Percentiles rank a stretch among this genome's conserved stretches.
Conservation (phyloP, 2,888 invertebrate species). For the Mesopsocus fuscifrons region DNA sequence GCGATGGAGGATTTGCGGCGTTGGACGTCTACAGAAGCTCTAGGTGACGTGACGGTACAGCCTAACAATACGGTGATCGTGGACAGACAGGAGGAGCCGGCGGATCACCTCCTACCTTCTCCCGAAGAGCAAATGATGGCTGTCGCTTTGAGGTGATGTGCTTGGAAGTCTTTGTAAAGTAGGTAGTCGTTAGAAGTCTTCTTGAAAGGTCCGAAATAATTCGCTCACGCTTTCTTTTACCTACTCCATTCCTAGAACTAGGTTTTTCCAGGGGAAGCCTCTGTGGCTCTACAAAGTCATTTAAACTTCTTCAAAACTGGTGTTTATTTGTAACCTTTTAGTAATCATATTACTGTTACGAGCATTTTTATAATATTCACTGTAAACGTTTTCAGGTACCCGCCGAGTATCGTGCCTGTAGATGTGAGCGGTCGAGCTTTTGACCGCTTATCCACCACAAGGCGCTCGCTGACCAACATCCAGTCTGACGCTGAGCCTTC, state of each 20-base stretch:
- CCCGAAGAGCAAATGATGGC: slow-evolving; percentile 72
- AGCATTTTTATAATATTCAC: too few species aligned
- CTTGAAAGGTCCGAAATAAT: too few species aligned
- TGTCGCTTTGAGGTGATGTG: slow-evolving; percentile 56
- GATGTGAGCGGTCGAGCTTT: slow-evolving; percentile 78
- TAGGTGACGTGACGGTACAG: slow-evolving; percentile 63
- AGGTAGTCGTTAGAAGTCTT: background rate
- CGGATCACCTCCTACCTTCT: slow-evolving; percentile 67
- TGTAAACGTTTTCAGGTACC: slow-evolving; percentile 54
- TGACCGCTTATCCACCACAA: slow-evolving; percentile 69
- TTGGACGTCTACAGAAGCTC: slow-evolving; percentile 68
- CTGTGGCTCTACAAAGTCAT: too few species aligned
- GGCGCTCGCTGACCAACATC: slow-evolving; percentile 56
- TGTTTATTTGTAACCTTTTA: too few species aligned
- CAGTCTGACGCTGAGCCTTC: slow-evolving; percentile 18
- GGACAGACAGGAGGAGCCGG: slow-evolving; percentile 28
- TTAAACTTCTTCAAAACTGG: too few species aligned
- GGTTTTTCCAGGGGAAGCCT: too few species aligned
- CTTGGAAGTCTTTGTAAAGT: too few species aligned
- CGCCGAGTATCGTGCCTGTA: slow-evolving; percentile 71
- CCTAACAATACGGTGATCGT: slow-evolving; percentile 49
- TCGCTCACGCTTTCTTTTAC: too few species aligned
- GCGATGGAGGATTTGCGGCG: slow-evolving; percentile 57
- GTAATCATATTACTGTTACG: too few species aligned
- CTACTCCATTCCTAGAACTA: too few species aligned